A percentile compares a stretch with the other conserved stretches of the same genome.
Evolutionary conservation across 2,797 vertebrate species (phyloP).

Genomic region (Danio jaintianensis): DNA sequence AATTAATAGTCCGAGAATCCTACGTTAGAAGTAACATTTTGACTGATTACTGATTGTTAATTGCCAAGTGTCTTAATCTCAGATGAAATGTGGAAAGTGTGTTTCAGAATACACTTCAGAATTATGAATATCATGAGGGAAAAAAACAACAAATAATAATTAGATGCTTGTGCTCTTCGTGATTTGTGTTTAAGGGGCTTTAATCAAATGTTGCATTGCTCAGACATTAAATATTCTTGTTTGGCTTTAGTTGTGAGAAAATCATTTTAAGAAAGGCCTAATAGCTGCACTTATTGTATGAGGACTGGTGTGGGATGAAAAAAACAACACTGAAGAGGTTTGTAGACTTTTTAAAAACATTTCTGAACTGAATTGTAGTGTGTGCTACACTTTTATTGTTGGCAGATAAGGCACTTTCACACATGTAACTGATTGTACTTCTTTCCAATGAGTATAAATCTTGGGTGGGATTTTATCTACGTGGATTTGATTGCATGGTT

Average conservation of each 20-base stretch:
- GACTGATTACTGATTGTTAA: constrained; percentile 65
- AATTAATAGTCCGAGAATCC: constrained; percentile 59
- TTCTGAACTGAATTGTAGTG: too few relatives aligned
- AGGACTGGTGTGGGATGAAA: not conserved
- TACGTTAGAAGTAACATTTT: constrained; percentile 49
- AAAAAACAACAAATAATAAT: constrained; percentile 39
- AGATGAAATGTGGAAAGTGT: constrained; percentile 18
- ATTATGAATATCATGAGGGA: constrained; percentile 5
- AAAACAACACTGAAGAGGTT: not conserved
- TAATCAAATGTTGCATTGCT: constrained; percentile 18
- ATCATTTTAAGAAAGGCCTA: not conserved
- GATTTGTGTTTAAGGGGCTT: constrained; percentile 21
- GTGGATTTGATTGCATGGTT: too few relatives aligned
- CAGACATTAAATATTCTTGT: not conserved
- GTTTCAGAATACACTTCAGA: constrained; percentile 26
- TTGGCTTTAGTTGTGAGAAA: not conserved
- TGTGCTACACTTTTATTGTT: not conserved
- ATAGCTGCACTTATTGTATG: not conserved
- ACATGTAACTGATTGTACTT: too few relatives aligned
- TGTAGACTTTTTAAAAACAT: too few relatives aligned
- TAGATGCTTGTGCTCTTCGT: constrained; percentile 14
- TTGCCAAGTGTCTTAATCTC: constrained; percentile 56
- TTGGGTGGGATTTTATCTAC: too few relatives aligned
- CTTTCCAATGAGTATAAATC: too few relatives aligned
- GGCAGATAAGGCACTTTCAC: not conserved